Evolutionary conservation across 92 coral and sea anemone species (phyloP).

Genomic region (Porites evermanni): DNA sequence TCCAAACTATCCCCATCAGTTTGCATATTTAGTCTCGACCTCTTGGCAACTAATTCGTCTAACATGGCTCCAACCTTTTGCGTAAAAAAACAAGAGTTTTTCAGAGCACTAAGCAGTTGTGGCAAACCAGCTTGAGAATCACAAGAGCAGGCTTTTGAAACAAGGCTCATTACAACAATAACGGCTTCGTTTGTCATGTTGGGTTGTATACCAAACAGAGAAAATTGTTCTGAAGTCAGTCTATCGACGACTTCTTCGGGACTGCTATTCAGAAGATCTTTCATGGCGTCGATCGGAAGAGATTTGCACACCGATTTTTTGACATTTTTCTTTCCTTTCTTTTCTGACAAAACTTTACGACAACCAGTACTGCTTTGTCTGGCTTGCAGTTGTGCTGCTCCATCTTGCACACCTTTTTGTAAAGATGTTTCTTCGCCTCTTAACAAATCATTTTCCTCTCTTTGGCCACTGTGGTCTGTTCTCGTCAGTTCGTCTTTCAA

Average conservation of each 20-base stretch:
- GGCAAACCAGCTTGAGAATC: slow-evolving; percentile 23
- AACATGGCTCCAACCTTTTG: slow-evolving; percentile 42
- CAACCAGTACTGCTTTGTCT: neutral
- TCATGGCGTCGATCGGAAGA: slow-evolving; percentile 2
- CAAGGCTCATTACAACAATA: slow-evolving; percentile 62
- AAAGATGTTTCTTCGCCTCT: neutral
- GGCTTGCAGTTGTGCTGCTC: neutral
- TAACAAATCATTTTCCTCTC: neutral
- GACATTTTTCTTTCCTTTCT: neutral
- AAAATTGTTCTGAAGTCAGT: slow-evolving; percentile 54
- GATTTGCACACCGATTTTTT: neutral
- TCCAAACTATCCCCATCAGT: slow-evolving; percentile 5
- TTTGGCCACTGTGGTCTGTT: neutral
- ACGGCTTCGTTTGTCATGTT: slow-evolving; percentile 60
- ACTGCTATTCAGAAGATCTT: slow-evolving; percentile 44
- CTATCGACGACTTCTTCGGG: slow-evolving; percentile 75
- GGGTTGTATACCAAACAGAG: slow-evolving; percentile 1
- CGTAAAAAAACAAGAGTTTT: slow-evolving; percentile 65
- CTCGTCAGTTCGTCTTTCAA: too few species aligned
- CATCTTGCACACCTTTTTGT: neutral
- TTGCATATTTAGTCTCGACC: neutral
- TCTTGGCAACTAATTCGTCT: neutral
- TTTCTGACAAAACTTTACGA: neutral
- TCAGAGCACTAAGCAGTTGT: slow-evolving; percentile 58
- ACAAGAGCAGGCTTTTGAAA: slow-evolving; percentile 79